A percentile compares a stretch with the other conserved stretches of the same genome.
phyloP scores from a whole-genome alignment of 1,140 invertebrate species.

The Coenobita brevimanus region DNA sequence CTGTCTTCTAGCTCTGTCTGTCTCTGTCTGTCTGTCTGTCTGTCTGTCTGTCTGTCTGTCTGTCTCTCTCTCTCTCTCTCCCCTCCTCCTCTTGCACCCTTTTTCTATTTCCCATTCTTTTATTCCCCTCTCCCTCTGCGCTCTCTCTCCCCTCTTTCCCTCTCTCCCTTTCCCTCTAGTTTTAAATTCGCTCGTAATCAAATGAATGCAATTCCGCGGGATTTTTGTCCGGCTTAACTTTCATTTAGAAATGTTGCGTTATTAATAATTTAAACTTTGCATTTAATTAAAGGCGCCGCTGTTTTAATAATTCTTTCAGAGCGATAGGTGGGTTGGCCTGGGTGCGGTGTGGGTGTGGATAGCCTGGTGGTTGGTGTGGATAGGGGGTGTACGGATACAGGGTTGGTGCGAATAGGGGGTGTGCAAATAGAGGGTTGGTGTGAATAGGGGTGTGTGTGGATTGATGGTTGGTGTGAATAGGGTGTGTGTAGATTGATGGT shows the following conservation, averaged over 20 bases:
- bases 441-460: too few species aligned
- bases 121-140: background rate
- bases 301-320: too few species aligned
- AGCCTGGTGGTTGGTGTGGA: too few species aligned
- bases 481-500: too few species aligned
- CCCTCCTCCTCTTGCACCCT: background rate
- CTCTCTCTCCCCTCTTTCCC: constrained; percentile 26
- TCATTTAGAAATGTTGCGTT: constrained; percentile 31
- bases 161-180: constrained; percentile 25
- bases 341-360: too few species aligned
- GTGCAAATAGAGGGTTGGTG: too few species aligned
- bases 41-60: background rate
- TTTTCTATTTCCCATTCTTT: background rate
- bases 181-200: constrained; percentile 29
- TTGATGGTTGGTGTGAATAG: too few species aligned
- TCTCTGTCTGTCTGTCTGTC: background rate
- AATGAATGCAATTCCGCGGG: background rate
- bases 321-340: too few species aligned
- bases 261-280: too few species aligned
- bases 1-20: background rate
- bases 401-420: too few species aligned
- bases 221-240: constrained; percentile 16
- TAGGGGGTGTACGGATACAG: too few species aligned
- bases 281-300: too few species aligned
- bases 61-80: background rate